These are phyloP conservation scores for Cerastis rubricosa DNA, from an alignment of 2,888 invertebrate species.

Conservation along the genomic window DNA sequence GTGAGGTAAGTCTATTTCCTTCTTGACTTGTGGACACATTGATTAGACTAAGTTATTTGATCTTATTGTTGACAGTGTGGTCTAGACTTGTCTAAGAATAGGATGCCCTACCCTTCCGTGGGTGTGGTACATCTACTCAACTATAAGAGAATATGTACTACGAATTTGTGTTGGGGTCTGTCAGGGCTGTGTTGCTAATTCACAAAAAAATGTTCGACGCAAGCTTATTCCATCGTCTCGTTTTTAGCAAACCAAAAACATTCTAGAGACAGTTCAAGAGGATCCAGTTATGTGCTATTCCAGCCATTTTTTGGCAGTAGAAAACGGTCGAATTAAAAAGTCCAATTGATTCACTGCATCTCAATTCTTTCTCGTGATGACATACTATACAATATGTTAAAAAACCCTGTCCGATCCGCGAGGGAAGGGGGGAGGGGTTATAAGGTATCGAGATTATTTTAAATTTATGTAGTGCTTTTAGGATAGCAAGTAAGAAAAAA, in stretches of 20 bases:
- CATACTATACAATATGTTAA: no score
- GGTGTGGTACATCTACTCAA: not conserved
- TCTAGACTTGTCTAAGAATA: constrained; percentile 23
- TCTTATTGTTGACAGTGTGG: constrained; percentile 15
- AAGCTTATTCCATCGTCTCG: not conserved
- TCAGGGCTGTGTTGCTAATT: not conserved
- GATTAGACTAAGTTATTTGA: constrained; percentile 27
- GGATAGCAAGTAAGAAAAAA: no score
- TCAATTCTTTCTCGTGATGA: not conserved
- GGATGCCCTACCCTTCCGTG: not conserved
- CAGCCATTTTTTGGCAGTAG: no score
- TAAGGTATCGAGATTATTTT: no score
- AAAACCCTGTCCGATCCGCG: no score
- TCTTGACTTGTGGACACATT: constrained; percentile 12
- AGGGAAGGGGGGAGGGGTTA: no score
- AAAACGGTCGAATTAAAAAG: not conserved
- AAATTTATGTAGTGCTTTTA: no score
- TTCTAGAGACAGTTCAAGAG: not conserved
- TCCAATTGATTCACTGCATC: not conserved
- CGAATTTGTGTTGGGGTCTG: not conserved
- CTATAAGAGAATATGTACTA: not conserved
- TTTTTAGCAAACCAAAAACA: not conserved
- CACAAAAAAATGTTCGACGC: not conserved
- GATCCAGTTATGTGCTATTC: not conserved
- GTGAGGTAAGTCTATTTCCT: constrained; percentile 55